phyloP scores from a whole-genome alignment of 2,888 invertebrate genomes.

The Trichacis sp. region DNA sequence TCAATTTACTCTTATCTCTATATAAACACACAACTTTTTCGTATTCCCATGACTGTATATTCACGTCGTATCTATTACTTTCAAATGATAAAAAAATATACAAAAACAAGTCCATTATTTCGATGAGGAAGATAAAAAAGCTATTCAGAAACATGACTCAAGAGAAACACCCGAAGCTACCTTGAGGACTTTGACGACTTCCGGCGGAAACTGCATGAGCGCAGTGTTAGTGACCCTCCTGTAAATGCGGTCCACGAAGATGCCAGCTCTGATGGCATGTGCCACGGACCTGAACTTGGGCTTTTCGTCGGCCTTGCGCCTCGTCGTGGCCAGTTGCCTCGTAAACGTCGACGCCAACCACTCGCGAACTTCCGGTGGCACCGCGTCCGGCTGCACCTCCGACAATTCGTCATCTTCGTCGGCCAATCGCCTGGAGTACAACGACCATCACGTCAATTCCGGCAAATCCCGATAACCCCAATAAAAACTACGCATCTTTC shows the following conservation, averaged over 20 bases:
- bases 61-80: too few species aligned
- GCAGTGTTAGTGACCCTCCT: conserved; percentile 82
- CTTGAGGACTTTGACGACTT: conserved; percentile 88
- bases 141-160: too few species aligned
- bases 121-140: too few species aligned
- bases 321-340: conserved; percentile 84
- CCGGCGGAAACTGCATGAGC: conserved; percentile 89
- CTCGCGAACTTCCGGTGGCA: conserved; percentile 95
- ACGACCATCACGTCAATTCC: conserved; percentile 17
- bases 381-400: conserved; percentile 95
- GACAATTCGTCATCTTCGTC: conserved; percentile 96
- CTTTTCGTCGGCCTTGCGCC: conserved; percentile 82
- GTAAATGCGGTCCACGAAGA: conserved; percentile 95
- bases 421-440: conserved; percentile 76
- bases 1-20: too few species aligned
- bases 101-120: too few species aligned
- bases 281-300: conserved; percentile 95
- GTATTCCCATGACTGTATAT: too few species aligned
- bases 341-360: conserved; percentile 98
- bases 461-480: neutral
- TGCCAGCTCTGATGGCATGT: conserved; percentile 95
- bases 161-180: conserved; percentile 68
- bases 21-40: too few species aligned
- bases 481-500: conserved; percentile 17
- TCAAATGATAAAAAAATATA: too few species aligned